Percentiles rank a stretch among this genome's conserved stretches.
phyloP scores from a whole-genome alignment of 2,888 invertebrate genomes.

The Hydriomena furcata region DNA sequence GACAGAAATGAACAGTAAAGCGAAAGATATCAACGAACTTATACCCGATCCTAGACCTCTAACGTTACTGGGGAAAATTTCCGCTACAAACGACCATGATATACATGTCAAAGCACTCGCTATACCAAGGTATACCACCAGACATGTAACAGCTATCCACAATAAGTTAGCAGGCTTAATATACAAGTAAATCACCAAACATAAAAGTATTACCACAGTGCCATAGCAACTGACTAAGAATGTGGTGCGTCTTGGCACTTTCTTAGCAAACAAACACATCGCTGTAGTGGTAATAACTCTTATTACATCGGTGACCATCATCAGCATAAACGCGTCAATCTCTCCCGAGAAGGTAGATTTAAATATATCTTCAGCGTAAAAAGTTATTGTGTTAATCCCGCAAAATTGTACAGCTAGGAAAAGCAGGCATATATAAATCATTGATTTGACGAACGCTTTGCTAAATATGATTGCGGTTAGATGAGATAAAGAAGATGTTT shows the following conservation, averaged over 20 bases:
- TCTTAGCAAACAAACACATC: constrained; percentile 45
- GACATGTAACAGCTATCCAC: constrained; percentile 46
- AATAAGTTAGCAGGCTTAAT: constrained; percentile 38
- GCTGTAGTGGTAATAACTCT: constrained; percentile 37
- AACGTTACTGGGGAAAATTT: constrained; percentile 54
- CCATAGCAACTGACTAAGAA: constrained; percentile 43
- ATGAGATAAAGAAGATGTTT: constrained; percentile 36
- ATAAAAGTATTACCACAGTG: constrained; percentile 38
- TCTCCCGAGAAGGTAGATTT: constrained; percentile 48
- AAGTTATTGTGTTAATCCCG: constrained; percentile 53
- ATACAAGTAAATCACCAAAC: constrained; percentile 44
- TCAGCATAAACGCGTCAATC: constrained; percentile 49
- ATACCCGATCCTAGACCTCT: constrained; percentile 58
- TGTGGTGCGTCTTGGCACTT: constrained; percentile 44
- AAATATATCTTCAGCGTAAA: constrained; percentile 54
- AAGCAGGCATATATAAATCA: constrained; percentile 39
- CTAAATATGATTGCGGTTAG: constrained; percentile 40
- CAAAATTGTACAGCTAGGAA: constrained; percentile 48
- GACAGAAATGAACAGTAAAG: constrained; percentile 51
- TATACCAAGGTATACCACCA: constrained; percentile 46
- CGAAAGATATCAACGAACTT: constrained; percentile 47
- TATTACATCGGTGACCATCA: constrained; percentile 52
- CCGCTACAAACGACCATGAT: constrained; percentile 56
- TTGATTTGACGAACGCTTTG: constrained; percentile 47
- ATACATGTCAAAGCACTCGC: constrained; percentile 45